Evolutionary conservation across 2,113 vertebrate species (phyloP).

Genomic region (Trematocara stigmaticum): DNA sequence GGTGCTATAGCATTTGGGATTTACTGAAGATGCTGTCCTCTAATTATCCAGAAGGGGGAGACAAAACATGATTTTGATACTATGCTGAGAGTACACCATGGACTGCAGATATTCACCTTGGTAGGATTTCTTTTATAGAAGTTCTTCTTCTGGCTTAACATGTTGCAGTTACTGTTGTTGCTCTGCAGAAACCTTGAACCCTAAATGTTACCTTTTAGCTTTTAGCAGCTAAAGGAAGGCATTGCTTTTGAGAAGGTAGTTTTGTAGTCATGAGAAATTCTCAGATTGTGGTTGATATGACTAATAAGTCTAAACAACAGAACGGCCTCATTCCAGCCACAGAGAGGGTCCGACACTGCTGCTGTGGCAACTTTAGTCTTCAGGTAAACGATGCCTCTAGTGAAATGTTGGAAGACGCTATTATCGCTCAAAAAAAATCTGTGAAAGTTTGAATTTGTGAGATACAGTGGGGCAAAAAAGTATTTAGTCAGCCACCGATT

Average conservation of each 20-base stretch:
- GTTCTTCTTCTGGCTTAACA: neutral
- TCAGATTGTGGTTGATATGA: neutral
- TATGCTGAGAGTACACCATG: neutral
- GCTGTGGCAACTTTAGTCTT: slow-evolving; percentile 39
- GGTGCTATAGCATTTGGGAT: neutral
- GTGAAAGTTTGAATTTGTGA: neutral
- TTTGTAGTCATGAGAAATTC: neutral
- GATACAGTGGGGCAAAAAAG: neutral
- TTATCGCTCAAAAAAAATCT: neutral
- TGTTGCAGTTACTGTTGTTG: neutral
- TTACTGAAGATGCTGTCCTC: neutral
- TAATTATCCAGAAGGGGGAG: slow-evolving; percentile 40
- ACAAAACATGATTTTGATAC: neutral
- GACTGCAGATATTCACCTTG: neutral
- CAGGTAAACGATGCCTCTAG: neutral
- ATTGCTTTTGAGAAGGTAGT: neutral
- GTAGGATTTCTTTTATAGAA: neutral
- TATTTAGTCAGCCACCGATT: no score
- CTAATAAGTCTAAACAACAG: slow-evolving; percentile 6
- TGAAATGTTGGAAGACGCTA: neutral
- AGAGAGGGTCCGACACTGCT: slow-evolving; percentile 1
- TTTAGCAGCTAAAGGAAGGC: neutral
- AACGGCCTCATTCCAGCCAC: neutral
- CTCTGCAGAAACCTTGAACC: neutral
- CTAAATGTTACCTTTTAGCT: neutral